Percentiles rank a stretch among this genome's conserved stretches.
Conservation (phyloP, 1,140 invertebrate genomes). For the honey bee (Apis mellifera) region Amel_HAv3.1 CM009942.2:6138001-6138500, state of each 20-base stretch:
- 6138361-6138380: slow-evolving; percentile 2
- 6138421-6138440: not conserved
- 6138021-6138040: not conserved
- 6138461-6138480: slow-evolving; percentile 37
- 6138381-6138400: slow-evolving; percentile 49
- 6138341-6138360: not conserved
- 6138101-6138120: slow-evolving; percentile 38
- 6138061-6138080: not conserved
- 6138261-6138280: not conserved
- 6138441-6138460: not conserved
- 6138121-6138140: slow-evolving; percentile 24
- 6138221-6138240: not conserved
- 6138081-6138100: slow-evolving; percentile 31
- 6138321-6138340: not conserved
- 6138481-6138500: slow-evolving; percentile 25
- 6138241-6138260: not conserved
- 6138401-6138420: slow-evolving; percentile 44
- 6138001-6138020: too few species aligned
- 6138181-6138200: not conserved
- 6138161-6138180: not conserved
- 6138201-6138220: slow-evolving; percentile 1
- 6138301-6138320: not conserved
- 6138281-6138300: not conserved
- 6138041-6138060: not conserved
- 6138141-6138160: slow-evolving; percentile 14